Evolutionary conservation across 2,888 invertebrate species (phyloP).

Genomic region (Sceliomorpha sp.): DNA sequence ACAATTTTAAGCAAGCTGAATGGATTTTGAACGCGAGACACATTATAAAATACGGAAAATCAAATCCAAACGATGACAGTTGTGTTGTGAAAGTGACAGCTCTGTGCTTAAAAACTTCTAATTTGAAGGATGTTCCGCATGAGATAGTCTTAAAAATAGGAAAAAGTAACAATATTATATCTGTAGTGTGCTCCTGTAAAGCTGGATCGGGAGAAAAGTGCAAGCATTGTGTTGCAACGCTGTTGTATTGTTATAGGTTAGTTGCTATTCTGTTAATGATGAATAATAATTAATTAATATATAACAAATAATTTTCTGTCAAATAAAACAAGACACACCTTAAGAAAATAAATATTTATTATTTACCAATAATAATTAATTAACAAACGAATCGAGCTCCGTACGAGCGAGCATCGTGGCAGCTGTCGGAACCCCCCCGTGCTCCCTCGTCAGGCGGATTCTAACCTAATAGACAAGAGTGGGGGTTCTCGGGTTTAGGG

Average conservation of each 20-base stretch:
- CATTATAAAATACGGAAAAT: slow-evolving; percentile 18
- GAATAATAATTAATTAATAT: too few relatives aligned
- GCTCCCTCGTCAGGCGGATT: slow-evolving; percentile 55
- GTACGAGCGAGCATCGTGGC: slow-evolving; percentile 60
- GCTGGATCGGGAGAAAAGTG: slow-evolving; percentile 16
- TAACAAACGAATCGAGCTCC: slow-evolving; percentile 62
- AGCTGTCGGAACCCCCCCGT: slow-evolving; percentile 58
- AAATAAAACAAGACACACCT: too few relatives aligned
- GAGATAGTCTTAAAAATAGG: slow-evolving; percentile 9
- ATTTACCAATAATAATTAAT: slow-evolving; percentile 67
- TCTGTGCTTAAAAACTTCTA: slow-evolving; percentile 23
- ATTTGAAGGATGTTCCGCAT: slow-evolving; percentile 23
- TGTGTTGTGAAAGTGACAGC: background rate
- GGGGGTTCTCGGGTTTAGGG: slow-evolving; percentile 62
- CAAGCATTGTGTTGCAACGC: slow-evolving; percentile 18
- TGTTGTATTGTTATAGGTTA: slow-evolving; percentile 18
- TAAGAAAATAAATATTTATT: too few relatives aligned
- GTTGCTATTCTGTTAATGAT: too few relatives aligned
- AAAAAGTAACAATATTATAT: background rate
- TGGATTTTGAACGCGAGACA: slow-evolving; percentile 14
- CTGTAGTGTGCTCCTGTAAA: slow-evolving; percentile 13
- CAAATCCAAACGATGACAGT: background rate
- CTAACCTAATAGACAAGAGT: slow-evolving; percentile 65
- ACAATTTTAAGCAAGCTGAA: slow-evolving; percentile 24
- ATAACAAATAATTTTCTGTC: too few relatives aligned